phyloP scores from a whole-genome alignment of 2,888 invertebrate genomes.

The Pasiphila rectangulata region DNA sequence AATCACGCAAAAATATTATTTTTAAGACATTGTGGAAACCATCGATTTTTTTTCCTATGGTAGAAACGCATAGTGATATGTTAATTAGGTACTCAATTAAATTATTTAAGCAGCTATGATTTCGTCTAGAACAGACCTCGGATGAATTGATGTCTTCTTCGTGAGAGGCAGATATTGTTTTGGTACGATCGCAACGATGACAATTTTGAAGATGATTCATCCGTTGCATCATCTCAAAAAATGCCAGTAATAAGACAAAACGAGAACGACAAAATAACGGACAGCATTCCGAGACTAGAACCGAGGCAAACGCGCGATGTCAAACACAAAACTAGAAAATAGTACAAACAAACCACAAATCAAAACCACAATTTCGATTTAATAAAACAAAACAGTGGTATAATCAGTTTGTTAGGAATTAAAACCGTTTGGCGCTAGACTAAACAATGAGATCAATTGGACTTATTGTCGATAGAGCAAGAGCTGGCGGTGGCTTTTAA shows the following conservation, averaged over 20 bases:
- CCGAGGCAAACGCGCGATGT: not conserved
- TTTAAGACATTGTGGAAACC: too few species aligned
- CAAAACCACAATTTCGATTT: slow-evolving; percentile 15
- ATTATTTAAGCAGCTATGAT: too few species aligned
- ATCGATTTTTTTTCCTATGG: too few species aligned
- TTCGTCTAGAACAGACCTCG: too few species aligned
- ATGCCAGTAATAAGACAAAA: not conserved
- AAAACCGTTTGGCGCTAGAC: slow-evolving; percentile 66
- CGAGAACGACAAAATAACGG: not conserved
- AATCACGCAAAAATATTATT: too few species aligned
- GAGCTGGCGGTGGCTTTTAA: slow-evolving; percentile 7
- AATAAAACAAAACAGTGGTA: slow-evolving; percentile 31
- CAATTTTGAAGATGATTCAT: too few species aligned
- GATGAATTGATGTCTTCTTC: too few species aligned
- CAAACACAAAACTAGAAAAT: slow-evolving; percentile 1
- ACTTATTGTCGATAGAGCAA: slow-evolving; percentile 41
- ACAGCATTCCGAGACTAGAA: slow-evolving; percentile 3
- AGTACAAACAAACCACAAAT: slow-evolving; percentile 19
- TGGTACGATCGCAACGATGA: too few species aligned
- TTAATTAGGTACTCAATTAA: too few species aligned
- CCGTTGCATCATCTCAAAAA: too few species aligned
- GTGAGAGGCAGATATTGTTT: too few species aligned
- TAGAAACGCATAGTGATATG: too few species aligned
- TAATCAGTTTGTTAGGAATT: slow-evolving; percentile 55
- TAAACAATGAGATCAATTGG: slow-evolving; percentile 78